Conservation (phyloP, 2,113 vertebrate species). For the Ceyx cyanopectus region DNA sequence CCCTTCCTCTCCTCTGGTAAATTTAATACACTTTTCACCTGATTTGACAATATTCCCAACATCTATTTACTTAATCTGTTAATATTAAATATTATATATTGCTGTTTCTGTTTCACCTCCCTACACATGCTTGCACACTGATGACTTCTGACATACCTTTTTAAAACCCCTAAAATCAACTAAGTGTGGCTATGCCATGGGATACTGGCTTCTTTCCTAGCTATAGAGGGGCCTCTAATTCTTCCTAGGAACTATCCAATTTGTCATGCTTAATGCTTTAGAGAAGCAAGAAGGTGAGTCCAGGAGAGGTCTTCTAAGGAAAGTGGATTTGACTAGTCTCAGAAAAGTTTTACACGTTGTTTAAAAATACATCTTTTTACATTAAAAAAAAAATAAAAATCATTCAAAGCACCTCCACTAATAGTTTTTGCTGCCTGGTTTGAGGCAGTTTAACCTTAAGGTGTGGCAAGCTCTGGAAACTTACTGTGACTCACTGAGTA, state of each 20-base stretch:
- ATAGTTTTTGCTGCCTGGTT: slow-evolving; percentile 75
- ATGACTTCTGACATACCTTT: background rate
- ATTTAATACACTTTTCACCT: background rate
- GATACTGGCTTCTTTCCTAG: background rate
- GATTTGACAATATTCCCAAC: background rate
- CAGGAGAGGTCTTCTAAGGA: background rate
- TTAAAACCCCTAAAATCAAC: background rate
- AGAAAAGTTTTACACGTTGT: background rate
- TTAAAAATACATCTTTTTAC: slow-evolving; percentile 39
- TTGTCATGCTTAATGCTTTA: background rate
- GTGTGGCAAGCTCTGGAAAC: slow-evolving; percentile 82
- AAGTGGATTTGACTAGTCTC: background rate
- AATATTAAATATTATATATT: rapidly evolving
- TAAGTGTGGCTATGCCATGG: background rate
- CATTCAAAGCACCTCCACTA: slow-evolving; percentile 58
- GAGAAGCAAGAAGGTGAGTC: background rate
- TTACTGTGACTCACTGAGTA: slow-evolving; percentile 79
- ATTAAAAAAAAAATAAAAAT: background rate
- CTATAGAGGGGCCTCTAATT: background rate
- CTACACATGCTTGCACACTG: background rate
- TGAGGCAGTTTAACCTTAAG: slow-evolving; percentile 77
- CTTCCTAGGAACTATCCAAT: background rate
- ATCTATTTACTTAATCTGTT: background rate
- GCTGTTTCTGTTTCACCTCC: background rate
- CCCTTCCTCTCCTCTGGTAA: background rate